Evolutionary conservation across 1,140 invertebrate genomes (phyloP).

Genomic region (Chymomyza costata): DNA sequence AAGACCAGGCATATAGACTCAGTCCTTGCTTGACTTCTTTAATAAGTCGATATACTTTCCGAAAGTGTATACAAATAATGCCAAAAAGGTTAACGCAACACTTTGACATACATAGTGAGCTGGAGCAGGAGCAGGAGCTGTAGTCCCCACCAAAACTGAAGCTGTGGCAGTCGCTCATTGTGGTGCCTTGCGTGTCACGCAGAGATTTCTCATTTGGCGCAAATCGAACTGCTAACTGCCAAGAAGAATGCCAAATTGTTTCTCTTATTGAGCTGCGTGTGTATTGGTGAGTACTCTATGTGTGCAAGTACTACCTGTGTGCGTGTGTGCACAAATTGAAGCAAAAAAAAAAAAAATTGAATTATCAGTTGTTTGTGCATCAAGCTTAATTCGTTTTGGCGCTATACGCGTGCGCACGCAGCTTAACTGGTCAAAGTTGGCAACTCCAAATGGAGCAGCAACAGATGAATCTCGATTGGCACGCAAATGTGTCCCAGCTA

Average conservation of each 20-base stretch:
- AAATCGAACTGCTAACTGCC: conserved; percentile 71
- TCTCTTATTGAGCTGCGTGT: conserved; percentile 53
- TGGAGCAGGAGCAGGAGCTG: no score
- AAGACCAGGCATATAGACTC: no score
- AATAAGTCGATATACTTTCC: no score
- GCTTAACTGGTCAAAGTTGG: no score
- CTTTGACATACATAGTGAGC: conserved; percentile 45
- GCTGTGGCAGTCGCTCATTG: background rate
- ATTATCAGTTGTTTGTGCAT: conserved; percentile 67
- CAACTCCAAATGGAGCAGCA: no score
- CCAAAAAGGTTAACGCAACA: conserved; percentile 35
- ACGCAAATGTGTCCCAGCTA: no score
- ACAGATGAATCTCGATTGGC: no score
- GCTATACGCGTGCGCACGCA: conserved; percentile 70
- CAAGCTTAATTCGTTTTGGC: conserved; percentile 70
- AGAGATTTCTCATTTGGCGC: conserved; percentile 60
- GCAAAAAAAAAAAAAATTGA: conserved; percentile 64
- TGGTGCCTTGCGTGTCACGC: conserved; percentile 48
- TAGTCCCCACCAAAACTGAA: conserved; percentile 19
- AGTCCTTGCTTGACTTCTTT: no score
- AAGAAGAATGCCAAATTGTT: conserved; percentile 69
- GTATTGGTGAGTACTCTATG: conserved; percentile 10
- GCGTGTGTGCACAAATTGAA: conserved; percentile 55
- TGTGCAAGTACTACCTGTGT: no score
- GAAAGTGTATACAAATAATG: no score